Base-by-base conservation (phyloP, 2,797 vertebrate genomes). In the Aeoliscus strigatus region DNA sequence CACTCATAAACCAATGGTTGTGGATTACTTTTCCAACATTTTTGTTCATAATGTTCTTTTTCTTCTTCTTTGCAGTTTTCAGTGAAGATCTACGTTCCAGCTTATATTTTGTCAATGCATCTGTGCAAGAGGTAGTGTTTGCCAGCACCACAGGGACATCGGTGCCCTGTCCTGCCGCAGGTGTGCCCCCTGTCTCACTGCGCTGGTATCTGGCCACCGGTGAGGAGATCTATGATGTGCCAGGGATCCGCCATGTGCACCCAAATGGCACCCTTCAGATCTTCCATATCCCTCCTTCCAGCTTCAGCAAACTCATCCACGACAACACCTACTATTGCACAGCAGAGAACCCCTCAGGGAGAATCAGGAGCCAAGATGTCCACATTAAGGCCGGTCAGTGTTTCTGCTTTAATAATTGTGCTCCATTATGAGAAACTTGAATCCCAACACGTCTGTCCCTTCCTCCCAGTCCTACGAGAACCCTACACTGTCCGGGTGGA, bases 401-500 rank as follows among this genome's bases (percentile, higher is more conserved):
- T 14, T 14, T 11, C 1, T 8, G 13, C 7, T 8, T 2, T 10
- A 10, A 5, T 5, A 10, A 26, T 26, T 2, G 26, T 10, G 11
- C 11, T 27, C 4, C 10, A 8, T 42, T 3, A 21, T 21, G 18
- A 21, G 18, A 21, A n/a, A n/a, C n/a, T n/a, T n/a, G n/a, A n/a
- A n/a, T n/a, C n/a, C n/a, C n/a, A n/a, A n/a, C n/a, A n/a, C n/a
- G n/a, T n/a, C n/a, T n/a, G n/a, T n/a, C n/a, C n/a, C n/a, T n/a
- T n/a, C n/a, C n/a, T n/a, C n/a, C n/a, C n/a, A 99, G 96, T 99
- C 87, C 97, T 99, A 93, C 96, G 96, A 93, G 96, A 99, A 78
- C 96, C 96, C 79, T 99, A 99, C 90, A 98, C 96, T 6, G 96
- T 98, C 66, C 91, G 96, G 65, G 94, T 99, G 91, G 96, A 96